These are phyloP conservation scores for Xenotilapia flavipinnis DNA, from an alignment of 2,113 vertebrate genomes.

Conservation along the genomic window DNA sequence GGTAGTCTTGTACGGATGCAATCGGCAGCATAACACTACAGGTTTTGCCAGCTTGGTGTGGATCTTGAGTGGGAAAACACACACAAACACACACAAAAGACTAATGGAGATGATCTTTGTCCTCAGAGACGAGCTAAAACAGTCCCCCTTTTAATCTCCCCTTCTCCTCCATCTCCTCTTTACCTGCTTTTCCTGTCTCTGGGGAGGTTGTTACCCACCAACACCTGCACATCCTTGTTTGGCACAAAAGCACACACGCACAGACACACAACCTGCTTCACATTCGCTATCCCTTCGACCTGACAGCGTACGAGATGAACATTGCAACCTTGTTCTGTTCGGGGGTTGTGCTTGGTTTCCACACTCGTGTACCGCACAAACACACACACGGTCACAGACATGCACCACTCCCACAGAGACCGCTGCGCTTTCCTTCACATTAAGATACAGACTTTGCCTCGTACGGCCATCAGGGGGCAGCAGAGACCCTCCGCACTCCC, in stretches of 20 bases:
- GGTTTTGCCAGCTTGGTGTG: neutral
- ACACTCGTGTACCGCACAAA: neutral
- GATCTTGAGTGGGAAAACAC: neutral
- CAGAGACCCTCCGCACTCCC: slow-evolving; percentile 21
- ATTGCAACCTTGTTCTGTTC: slow-evolving; percentile 30
- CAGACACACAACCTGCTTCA: neutral
- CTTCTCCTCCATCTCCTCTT: slow-evolving; percentile 1
- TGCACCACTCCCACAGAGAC: neutral
- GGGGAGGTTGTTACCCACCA: slow-evolving; percentile 59
- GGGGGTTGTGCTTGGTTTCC: neutral
- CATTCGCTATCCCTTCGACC: slow-evolving; percentile 13
- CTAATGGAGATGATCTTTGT: slow-evolving; percentile 32
- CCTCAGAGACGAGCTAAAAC: slow-evolving; percentile 43
- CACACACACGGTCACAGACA: neutral
- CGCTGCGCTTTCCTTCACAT: neutral
- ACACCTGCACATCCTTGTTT: slow-evolving; percentile 53
- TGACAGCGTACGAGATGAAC: slow-evolving; percentile 29
- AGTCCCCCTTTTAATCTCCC: slow-evolving; percentile 29
- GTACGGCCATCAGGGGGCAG: slow-evolving; percentile 53
- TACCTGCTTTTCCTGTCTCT: slow-evolving; percentile 13
- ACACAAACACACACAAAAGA: neutral
- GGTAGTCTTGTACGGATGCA: neutral
- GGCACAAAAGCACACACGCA: neutral
- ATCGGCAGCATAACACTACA: neutral
- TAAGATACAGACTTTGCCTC: neutral